phyloP scores from a whole-genome alignment of 2,888 invertebrate species.

The Xanthorhoe spadicearia region DNA sequence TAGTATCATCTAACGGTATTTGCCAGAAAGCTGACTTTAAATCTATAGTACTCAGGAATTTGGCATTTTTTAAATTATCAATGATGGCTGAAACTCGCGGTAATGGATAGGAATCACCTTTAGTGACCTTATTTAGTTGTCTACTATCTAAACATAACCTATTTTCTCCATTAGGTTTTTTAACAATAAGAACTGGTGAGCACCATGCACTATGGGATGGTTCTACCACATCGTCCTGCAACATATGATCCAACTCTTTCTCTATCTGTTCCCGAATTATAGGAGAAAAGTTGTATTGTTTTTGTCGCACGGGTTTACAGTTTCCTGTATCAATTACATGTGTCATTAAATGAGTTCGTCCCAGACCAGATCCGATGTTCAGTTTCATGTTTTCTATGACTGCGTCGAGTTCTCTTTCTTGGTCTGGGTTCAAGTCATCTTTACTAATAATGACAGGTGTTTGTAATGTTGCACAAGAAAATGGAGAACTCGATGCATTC shows the following conservation, averaged over 20 bases:
- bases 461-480: neutral
- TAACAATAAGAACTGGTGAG: slow-evolving; percentile 19
- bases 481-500: neutral
- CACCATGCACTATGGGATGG: slow-evolving; percentile 16
- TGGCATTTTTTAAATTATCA: slow-evolving; percentile 33
- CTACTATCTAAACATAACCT: slow-evolving; percentile 38
- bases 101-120: slow-evolving; percentile 8
- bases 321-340: neutral
- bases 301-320: neutral
- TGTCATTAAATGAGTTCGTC: neutral
- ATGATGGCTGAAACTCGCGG: slow-evolving; percentile 14
- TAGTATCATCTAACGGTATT: slow-evolving; percentile 26
- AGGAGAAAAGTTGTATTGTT: neutral
- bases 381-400: neutral
- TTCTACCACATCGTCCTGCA: neutral
- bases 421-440: neutral
- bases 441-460: neutral
- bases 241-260: neutral
- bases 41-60: slow-evolving; percentile 33
- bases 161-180: slow-evolving; percentile 20
- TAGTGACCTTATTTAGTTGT: slow-evolving; percentile 36
- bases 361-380: neutral
- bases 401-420: neutral
- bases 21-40: slow-evolving; percentile 42
- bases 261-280: neutral